phyloP scores from a whole-genome alignment of 2,888 invertebrate species.

The Pollenia labialis region DNA sequence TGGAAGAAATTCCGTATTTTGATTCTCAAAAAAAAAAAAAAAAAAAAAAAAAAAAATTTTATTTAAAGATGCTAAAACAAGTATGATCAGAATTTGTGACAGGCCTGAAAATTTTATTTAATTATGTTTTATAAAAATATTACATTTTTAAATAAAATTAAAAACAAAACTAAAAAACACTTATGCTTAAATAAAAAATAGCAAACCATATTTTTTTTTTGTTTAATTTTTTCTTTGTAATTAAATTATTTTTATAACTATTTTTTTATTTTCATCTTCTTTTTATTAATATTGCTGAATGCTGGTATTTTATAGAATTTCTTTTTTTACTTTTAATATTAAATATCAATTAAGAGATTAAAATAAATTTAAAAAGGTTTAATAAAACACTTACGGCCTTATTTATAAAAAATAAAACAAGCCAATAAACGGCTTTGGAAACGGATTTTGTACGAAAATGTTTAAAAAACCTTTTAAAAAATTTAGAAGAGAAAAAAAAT shows the following conservation, averaged over 20 bases:
- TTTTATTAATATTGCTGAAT: constrained; percentile 61
- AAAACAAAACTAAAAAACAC: constrained; percentile 50
- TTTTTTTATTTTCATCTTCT: constrained; percentile 9
- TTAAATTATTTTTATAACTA: constrained; percentile 38
- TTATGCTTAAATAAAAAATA: constrained; percentile 59
- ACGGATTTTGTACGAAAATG: no score
- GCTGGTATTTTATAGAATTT: constrained; percentile 35
- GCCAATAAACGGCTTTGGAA: no score
- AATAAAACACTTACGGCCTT: background rate
- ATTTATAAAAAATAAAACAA: background rate
- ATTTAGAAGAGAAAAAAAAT: no score
- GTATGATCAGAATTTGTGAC: no score
- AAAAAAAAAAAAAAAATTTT: no score
- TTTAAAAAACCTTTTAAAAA: no score
- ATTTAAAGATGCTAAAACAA: no score
- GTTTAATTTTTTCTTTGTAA: constrained; percentile 17
- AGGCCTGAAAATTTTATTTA: background rate
- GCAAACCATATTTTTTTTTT: constrained; percentile 45
- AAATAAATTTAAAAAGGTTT: constrained; percentile 13
- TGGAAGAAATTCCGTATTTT: no score
- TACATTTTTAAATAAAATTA: background rate
- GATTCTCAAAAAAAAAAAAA: no score
- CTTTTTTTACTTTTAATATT: constrained; percentile 42
- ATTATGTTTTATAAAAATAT: constrained; percentile 38
- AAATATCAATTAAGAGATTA: constrained; percentile 24